Percentiles rank a stretch among this genome's conserved stretches.
These are phyloP conservation scores for Tetragnatha versicolor DNA, from an alignment of 1,140 invertebrate genomes.

Conservation along the genomic window DNA sequence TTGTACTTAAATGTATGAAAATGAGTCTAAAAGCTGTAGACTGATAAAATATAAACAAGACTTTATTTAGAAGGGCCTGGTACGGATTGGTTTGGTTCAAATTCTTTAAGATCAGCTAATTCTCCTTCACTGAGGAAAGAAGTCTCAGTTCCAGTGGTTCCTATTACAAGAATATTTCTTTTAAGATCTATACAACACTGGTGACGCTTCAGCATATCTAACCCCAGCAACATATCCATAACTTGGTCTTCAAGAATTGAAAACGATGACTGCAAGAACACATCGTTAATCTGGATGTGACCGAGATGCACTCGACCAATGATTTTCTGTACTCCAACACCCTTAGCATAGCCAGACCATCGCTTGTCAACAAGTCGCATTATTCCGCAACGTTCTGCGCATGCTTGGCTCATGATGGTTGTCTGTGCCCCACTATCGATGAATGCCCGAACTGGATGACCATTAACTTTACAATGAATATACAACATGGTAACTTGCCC, in stretches of 20 bases:
- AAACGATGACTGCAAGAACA: constrained; percentile 94
- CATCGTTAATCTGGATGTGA: constrained; percentile 93
- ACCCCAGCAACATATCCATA: constrained; percentile 97
- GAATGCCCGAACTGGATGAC: constrained; percentile 94
- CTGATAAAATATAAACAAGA: too few relatives aligned
- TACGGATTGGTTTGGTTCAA: background rate
- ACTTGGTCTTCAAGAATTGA: constrained; percentile 96
- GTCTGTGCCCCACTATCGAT: constrained; percentile 96
- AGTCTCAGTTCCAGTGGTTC: constrained; percentile 94
- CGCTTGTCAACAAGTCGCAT: constrained; percentile 92
- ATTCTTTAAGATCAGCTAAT: constrained; percentile 70
- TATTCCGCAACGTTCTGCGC: constrained; percentile 91
- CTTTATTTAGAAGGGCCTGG: too few relatives aligned
- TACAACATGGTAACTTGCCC: constrained; percentile 97
- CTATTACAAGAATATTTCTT: constrained; percentile 86
- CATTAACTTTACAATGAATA: constrained; percentile 95
- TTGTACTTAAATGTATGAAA: too few relatives aligned
- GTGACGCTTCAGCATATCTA: constrained; percentile 97
- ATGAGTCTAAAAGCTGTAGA: too few relatives aligned
- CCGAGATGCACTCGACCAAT: constrained; percentile 94
- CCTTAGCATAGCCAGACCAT: constrained; percentile 92
- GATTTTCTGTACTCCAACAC: constrained; percentile 95
- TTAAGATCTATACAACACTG: constrained; percentile 95
- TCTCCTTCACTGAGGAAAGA: constrained; percentile 87
- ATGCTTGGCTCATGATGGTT: constrained; percentile 91